Evolutionary conservation across 2,888 invertebrate genomes (phyloP), one percentile per base, ranked within the genome.

Genomic region (Cordilura impudica): DNA sequence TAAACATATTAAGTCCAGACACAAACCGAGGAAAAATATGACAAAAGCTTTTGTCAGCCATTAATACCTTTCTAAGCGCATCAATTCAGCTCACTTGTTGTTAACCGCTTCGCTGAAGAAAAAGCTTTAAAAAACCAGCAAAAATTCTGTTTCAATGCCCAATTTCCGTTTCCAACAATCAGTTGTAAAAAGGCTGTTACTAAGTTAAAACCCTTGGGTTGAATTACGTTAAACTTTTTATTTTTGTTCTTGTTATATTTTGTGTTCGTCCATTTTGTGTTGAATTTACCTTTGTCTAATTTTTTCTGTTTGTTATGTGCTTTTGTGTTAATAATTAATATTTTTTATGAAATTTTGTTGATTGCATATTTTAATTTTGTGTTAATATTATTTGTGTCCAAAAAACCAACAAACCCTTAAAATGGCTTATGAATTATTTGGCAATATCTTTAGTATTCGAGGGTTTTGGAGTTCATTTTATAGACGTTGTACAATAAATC

Each of bases 381-480:
- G 51, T 73, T 74, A 14, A 43, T 58, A 60, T 53, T 39, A 21
- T 56, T 35, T n/a, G 6, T 26, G 35, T 23, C 26, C 18, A 0
- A n/a, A n/a, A n/a, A n/a, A 49, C 58, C 16, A 26, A 29, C 26
- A 56, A 82, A 10, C 7, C 3, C 3, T 26, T 26, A 26, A 26
- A 4, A 78, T 66, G 80, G 54, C 73, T n/a, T 23, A 54, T 67
- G 47, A 69, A 54, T 16, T 81, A 7, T 81, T 81, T 65, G 79
- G 70, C 7, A 67, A 82, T 10, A 65, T 82, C 10, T 72, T 78
- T 2, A 67, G 82, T 6, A 84, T 85, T 6, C 74, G 78, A 10
- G 85, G 84, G 19, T 83, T 83, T 35, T 86, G 87, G 85, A 81
- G 84, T 29, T 84, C 74, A 4, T 86, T 88, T 23, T 86, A 86